Percentiles rank a stretch among this genome's conserved stretches.
phyloP scores from a whole-genome alignment of 1,140 invertebrate genomes.

The Nasonia vitripennis region DNA sequence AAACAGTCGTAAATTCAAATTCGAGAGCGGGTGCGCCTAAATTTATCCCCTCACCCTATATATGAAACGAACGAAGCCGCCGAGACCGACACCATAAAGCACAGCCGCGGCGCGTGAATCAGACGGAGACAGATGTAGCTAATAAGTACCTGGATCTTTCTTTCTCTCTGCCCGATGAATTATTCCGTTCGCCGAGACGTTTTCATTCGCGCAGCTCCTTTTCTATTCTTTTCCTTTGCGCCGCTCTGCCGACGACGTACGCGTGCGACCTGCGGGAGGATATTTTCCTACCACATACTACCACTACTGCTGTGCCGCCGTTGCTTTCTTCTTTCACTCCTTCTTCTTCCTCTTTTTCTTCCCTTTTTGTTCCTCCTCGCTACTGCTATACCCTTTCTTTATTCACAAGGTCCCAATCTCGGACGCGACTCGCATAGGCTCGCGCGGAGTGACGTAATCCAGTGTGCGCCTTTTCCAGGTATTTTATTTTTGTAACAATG shows the following conservation, averaged over 20 bases:
- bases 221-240: not conserved
- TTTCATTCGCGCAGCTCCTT: constrained; percentile 63
- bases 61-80: not conserved
- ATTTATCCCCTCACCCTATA: constrained; percentile 9
- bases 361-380: constrained; percentile 14
- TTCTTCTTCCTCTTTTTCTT: constrained; percentile 42
- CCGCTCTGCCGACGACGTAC: not conserved
- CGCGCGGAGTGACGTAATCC: not conserved
- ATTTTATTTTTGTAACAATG: not conserved
- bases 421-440: not conserved
- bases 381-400: not conserved
- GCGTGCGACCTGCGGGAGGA: not conserved
- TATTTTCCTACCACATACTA: constrained; percentile 36
- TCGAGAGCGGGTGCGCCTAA: constrained; percentile 6
- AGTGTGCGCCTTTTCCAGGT: not conserved
- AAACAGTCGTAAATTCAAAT: constrained; percentile 42
- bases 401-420: not conserved
- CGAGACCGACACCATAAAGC: constrained; percentile 7
- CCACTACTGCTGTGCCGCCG: not conserved
- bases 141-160: constrained; percentile 25
- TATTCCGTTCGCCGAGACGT: constrained; percentile 66
- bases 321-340: constrained; percentile 20
- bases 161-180: constrained; percentile 61
- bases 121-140: constrained; percentile 40
- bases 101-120: constrained; percentile 37